Percentiles rank a stretch among this genome's conserved stretches.
Conservation (phyloP, 2,888 invertebrate genomes). For the Mythimna loreyi region DNA sequence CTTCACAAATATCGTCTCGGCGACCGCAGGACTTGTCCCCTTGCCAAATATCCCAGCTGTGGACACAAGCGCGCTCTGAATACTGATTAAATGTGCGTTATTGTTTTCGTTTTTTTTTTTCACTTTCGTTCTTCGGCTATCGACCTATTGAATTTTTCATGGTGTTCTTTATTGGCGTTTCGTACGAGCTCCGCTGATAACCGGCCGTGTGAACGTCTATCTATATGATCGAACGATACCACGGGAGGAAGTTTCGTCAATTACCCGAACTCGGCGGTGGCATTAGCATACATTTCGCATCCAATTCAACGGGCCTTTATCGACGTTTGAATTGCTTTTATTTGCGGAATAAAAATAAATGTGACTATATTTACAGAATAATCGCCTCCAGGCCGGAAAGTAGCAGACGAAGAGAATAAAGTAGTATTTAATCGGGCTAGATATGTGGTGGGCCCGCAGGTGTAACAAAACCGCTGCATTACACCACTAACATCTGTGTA, state of each 20-base stretch:
- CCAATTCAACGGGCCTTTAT: conserved; percentile 81
- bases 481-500: conserved; percentile 55
- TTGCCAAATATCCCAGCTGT: conserved; percentile 89
- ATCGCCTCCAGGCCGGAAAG: conserved; percentile 65
- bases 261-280: conserved; percentile 76
- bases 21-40: conserved; percentile 77
- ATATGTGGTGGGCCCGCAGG: conserved; percentile 35
- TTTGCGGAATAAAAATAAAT: conserved; percentile 85
- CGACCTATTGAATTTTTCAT: conserved; percentile 89
- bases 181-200: conserved; percentile 78
- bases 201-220: conserved; percentile 76
- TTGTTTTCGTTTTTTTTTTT: conserved; percentile 86
- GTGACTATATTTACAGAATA: conserved; percentile 75
- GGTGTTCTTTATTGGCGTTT: conserved; percentile 81
- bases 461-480: conserved; percentile 36
- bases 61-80: conserved; percentile 84
- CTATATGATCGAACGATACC: conserved; percentile 80
- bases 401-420: conserved; percentile 62
- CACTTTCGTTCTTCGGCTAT: conserved; percentile 82
- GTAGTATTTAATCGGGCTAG: conserved; percentile 58
- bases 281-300: conserved; percentile 88
- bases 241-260: conserved; percentile 84
- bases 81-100: conserved; percentile 87
- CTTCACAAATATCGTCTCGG: conserved; percentile 68
- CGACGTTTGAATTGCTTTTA: conserved; percentile 83